A percentile compares a stretch with the other conserved stretches of the same genome.
phyloP scores from a whole-genome alignment of 1,140 invertebrate species.

The Drosophila chauvacae region DNA sequence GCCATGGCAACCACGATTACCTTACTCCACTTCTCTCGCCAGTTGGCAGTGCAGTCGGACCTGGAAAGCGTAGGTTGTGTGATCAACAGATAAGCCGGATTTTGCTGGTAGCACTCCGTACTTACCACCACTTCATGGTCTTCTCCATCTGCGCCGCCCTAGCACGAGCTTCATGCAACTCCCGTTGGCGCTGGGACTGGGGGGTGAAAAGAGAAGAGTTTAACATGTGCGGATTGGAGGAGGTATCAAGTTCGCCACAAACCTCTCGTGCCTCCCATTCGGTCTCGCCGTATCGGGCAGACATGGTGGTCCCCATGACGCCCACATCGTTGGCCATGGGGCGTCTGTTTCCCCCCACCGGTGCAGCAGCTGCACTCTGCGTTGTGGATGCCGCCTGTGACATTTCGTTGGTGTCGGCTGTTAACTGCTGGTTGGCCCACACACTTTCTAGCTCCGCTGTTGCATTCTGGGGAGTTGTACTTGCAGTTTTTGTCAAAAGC shows the following conservation, averaged over 20 bases:
- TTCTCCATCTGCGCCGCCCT: slow-evolving; percentile 98
- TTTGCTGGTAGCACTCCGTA: background rate
- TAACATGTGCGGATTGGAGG: background rate
- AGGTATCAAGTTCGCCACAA: slow-evolving; percentile 5
- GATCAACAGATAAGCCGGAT: slow-evolving; percentile 7
- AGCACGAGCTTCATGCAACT: slow-evolving; percentile 95
- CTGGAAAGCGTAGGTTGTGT: slow-evolving; percentile 22
- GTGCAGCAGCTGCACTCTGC: slow-evolving; percentile 54
- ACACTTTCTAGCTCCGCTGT: slow-evolving; percentile 15
- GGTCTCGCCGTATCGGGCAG: slow-evolving; percentile 86
- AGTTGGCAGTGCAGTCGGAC: slow-evolving; percentile 90
- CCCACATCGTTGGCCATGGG: slow-evolving; percentile 54
- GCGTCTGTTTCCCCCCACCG: slow-evolving; percentile 49
- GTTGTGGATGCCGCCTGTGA: slow-evolving; percentile 65
- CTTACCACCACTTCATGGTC: slow-evolving; percentile 97
- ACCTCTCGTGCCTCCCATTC: slow-evolving; percentile 90
- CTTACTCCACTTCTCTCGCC: slow-evolving; percentile 98
- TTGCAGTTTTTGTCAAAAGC: slow-evolving; percentile 9
- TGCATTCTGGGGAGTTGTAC: slow-evolving; percentile 40
- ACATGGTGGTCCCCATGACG: slow-evolving; percentile 53
- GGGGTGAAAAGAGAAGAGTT: background rate
- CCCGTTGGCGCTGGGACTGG: slow-evolving; percentile 89
- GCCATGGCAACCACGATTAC: slow-evolving; percentile 84
- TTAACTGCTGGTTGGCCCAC: slow-evolving; percentile 7
- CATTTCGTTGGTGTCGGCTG: slow-evolving; percentile 40